Percentiles rank a stretch among this genome's conserved stretches.
Evolutionary conservation across 1,140 invertebrate genomes (phyloP).

Genomic region (Zaprionus capensis): DNA sequence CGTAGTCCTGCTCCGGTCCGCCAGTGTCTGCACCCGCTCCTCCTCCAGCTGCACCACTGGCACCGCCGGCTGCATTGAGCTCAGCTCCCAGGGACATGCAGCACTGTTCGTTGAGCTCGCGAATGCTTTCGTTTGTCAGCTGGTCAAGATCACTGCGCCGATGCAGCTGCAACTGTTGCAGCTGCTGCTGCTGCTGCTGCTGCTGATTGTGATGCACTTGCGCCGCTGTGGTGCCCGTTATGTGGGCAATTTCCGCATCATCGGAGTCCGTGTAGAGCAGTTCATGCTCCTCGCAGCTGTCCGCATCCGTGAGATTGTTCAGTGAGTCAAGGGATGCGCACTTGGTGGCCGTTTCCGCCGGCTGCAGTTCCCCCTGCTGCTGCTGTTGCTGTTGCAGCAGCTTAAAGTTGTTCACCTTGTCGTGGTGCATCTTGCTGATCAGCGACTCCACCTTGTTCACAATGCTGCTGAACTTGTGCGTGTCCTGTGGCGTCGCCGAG

Average conservation of each 20-base stretch:
- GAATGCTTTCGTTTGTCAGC: constrained; percentile 76
- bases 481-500: neutral
- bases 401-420: constrained; percentile 74
- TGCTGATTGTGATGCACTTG: constrained; percentile 74
- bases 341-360: constrained; percentile 61
- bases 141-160: constrained; percentile 79
- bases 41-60: neutral
- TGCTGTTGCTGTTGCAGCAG: constrained; percentile 59
- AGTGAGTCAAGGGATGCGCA: constrained; percentile 88
- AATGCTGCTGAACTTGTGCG: constrained; percentile 78
- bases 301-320: constrained; percentile 87
- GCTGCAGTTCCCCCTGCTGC: constrained; percentile 21
- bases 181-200: constrained; percentile 25
- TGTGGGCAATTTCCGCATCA: constrained; percentile 83
- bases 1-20: constrained; percentile 43
- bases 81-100: constrained; percentile 58
- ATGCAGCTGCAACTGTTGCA: constrained; percentile 50
- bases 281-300: constrained; percentile 65
- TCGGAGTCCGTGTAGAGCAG: constrained; percentile 77
- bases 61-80: constrained; percentile 17
- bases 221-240: constrained; percentile 79
- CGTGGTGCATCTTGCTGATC: constrained; percentile 83
- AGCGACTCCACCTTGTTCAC: constrained; percentile 83
- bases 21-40: neutral
- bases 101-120: constrained; percentile 76